These are phyloP conservation scores for Mercenaria mercenaria DNA, from an alignment of 1,140 invertebrate genomes.

Conservation along the genomic window DNA sequence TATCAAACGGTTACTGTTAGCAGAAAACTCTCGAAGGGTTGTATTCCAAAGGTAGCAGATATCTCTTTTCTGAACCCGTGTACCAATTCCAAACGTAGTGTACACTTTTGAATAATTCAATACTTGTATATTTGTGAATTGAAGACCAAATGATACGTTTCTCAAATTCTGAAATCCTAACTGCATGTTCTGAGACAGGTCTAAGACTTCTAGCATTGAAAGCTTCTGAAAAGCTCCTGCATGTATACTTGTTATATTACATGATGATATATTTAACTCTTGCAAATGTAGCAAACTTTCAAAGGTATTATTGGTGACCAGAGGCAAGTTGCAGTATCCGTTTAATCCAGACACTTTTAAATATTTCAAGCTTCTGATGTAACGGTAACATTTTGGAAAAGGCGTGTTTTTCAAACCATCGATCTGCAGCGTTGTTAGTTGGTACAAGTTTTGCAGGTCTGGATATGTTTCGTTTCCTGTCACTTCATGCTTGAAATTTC, in stretches of 20 bases:
- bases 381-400: background rate
- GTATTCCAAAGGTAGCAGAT: constrained; percentile 63
- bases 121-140: constrained; percentile 31
- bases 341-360: background rate
- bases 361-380: background rate
- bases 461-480: background rate
- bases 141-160: constrained; percentile 49
- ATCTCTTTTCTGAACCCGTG: background rate
- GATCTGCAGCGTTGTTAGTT: background rate
- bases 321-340: background rate
- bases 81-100: constrained; percentile 18
- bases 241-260: constrained; percentile 41
- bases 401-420: background rate
- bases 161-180: constrained; percentile 49
- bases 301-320: constrained; percentile 10
- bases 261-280: constrained; percentile 47
- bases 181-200: constrained; percentile 47
- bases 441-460: background rate
- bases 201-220: constrained; percentile 24
- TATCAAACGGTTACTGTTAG: background rate
- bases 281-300: background rate
- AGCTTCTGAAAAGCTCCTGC: constrained; percentile 32
- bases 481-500: background rate
- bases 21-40: background rate
- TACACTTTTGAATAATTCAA: constrained; percentile 36